These are phyloP conservation scores for Bostrychus sinensis DNA, from an alignment of 2,113 vertebrate genomes.

Conservation along the genomic window DNA sequence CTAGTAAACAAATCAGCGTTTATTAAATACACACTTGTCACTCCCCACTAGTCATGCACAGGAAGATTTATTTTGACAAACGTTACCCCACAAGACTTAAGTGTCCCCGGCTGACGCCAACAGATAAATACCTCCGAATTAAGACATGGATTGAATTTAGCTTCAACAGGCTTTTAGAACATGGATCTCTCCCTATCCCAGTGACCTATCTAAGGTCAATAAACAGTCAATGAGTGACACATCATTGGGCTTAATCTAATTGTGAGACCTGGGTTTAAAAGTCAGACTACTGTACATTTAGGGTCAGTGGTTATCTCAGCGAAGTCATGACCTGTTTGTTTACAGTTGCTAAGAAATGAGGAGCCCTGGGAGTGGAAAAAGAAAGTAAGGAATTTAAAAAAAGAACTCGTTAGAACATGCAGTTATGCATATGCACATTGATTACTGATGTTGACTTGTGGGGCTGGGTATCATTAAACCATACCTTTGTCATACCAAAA, in stretches of 20 bases:
- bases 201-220: slow-evolving; percentile 87
- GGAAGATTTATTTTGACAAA: slow-evolving; percentile 90
- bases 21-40: slow-evolving; percentile 85
- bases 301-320: slow-evolving; percentile 23
- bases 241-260: slow-evolving; percentile 86
- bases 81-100: slow-evolving; percentile 81
- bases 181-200: slow-evolving; percentile 81
- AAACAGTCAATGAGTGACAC: slow-evolving; percentile 87
- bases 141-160: slow-evolving; percentile 81
- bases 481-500: no score
- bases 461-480: no score
- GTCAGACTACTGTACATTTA: slow-evolving; percentile 77
- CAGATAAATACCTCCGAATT: slow-evolving; percentile 83
- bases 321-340: slow-evolving; percentile 38
- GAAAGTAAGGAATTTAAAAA: slow-evolving; percentile 29
- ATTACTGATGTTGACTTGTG: no score
- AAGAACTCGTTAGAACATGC: slow-evolving; percentile 8
- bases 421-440: no score
- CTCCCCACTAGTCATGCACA: slow-evolving; percentile 78
- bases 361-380: slow-evolving; percentile 8
- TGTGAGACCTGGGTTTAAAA: slow-evolving; percentile 74
- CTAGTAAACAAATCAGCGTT: slow-evolving; percentile 84
- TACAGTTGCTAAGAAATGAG: slow-evolving; percentile 20
- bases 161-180: slow-evolving; percentile 77
- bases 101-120: slow-evolving; percentile 82